Evolutionary conservation across 2,797 vertebrate genomes (phyloP), one percentile per base, ranked within the genome.

Genomic region (Danio tinwini): DNA sequence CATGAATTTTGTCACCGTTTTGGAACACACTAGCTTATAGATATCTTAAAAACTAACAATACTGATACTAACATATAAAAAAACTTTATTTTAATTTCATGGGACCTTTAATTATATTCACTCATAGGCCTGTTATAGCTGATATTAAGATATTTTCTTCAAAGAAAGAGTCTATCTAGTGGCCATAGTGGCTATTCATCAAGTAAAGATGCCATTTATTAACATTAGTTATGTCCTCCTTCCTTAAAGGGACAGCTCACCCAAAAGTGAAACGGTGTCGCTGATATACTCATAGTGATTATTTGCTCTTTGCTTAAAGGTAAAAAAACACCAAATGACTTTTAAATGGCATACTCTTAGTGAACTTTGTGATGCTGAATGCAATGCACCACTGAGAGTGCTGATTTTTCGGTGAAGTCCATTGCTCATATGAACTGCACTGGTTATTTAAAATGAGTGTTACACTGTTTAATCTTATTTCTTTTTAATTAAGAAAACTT

Each of bases 171-270:
- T 29, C 29, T 29, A 29, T 29, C 29, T 29, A 29, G 1, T 1
- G 29, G 29, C 3, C 29, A 29, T 29, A 29, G 29, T 29, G 29
- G 29, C 29, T 29, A 16, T 29, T 67, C 14, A 19, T 37, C 19
- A 65, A 11, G 21, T 74, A 19, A 21, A 49, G n/a, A 67, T 10
- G 21, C 37, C 42, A 29, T 40, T 13, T 17, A 67, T 40, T 59
- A 40, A 68, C 62, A 62, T 62, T 74, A 56, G 68, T 39, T 39
- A 49, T 17, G 16, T 47, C 39, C 8, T 53, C n/a, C 52, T 63
- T 14, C 1, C 13, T 58, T 40, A 40, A 40, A 63, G 5, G 16
- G 61, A 44, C 61, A 44, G 61, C 61, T 63, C 40, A 44, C 50
- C 61, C 45, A 39, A 44, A 56, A 40, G 44, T 42, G 44, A 21